Evolutionary conservation across 2,113 vertebrate species (phyloP).

Genomic region (Neolamprologus toae): DNA sequence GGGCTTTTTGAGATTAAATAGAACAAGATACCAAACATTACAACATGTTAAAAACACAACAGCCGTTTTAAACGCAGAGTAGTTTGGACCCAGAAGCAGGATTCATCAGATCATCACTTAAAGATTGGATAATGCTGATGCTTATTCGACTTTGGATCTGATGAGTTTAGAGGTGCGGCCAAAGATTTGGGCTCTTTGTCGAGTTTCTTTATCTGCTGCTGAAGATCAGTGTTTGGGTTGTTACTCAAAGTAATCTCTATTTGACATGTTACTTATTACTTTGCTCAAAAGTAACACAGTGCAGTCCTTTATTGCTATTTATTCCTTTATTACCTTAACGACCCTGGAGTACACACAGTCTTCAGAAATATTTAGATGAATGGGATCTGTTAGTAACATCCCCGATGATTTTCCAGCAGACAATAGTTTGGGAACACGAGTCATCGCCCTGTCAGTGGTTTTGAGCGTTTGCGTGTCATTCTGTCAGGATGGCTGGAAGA

Average conservation of each 20-base stretch:
- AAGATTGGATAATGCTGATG: background rate
- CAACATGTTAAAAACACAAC: background rate
- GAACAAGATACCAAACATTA: background rate
- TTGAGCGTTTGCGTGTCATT: background rate
- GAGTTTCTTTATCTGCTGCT: background rate
- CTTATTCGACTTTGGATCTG: background rate
- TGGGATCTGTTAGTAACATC: rapidly evolving
- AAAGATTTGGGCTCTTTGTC: background rate
- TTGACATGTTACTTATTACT: background rate
- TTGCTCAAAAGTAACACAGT: background rate
- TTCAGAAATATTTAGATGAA: background rate
- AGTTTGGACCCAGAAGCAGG: background rate
- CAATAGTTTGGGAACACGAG: background rate
- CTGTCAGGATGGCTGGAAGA: background rate
- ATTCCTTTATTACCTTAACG: rapidly evolving
- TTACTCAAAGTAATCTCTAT: background rate
- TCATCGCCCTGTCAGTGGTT: background rate
- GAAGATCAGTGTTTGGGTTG: background rate
- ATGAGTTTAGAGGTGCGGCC: background rate
- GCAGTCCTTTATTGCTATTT: background rate
- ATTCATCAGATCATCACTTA: background rate
- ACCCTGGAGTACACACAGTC: background rate
- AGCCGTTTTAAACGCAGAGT: background rate
- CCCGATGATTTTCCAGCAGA: rapidly evolving
- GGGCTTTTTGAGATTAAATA: background rate